A percentile compares a stretch with the other conserved stretches of the same genome.
Evolutionary conservation across 1,140 invertebrate genomes (phyloP).

Genomic region (Littorina saxatilis): DNA sequence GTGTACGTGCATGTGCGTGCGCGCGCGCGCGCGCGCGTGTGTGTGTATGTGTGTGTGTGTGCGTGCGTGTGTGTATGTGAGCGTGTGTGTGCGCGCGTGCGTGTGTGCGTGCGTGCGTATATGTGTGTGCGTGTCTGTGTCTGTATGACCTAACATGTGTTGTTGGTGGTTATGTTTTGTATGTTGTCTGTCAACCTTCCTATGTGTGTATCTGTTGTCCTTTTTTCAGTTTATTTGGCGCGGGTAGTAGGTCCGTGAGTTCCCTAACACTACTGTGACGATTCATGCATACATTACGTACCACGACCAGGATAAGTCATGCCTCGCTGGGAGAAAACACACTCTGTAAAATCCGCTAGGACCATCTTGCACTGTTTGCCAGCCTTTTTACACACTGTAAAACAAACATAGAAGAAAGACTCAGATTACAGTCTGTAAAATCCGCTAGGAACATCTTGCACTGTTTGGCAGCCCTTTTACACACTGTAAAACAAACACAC

Average conservation of each 20-base stretch:
- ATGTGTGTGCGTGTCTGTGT: neutral
- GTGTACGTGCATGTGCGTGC: too few relatives aligned
- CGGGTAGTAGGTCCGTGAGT: neutral
- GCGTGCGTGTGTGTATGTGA: too few relatives aligned
- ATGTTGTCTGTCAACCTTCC: neutral
- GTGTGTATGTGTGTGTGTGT: too few relatives aligned
- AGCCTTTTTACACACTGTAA: conserved; percentile 47
- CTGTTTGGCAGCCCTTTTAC: neutral
- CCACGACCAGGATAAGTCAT: conserved; percentile 52
- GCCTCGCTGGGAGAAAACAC: conserved; percentile 40
- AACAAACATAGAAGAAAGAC: neutral
- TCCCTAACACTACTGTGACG: neutral
- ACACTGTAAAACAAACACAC: conserved; percentile 10
- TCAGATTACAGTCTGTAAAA: neutral
- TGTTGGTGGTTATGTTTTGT: neutral
- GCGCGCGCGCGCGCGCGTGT: too few relatives aligned
- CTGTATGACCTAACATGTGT: too few relatives aligned
- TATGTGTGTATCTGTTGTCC: neutral
- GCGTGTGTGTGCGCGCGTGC: too few relatives aligned
- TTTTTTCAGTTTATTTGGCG: neutral
- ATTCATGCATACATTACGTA: neutral
- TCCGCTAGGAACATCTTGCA: too few relatives aligned
- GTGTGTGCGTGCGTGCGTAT: too few relatives aligned
- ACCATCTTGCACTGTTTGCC: conserved; percentile 45
- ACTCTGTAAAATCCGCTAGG: conserved; percentile 51